A percentile compares a stretch with the other conserved stretches of the same genome.
These are phyloP conservation scores for Chelon labrosus DNA, from an alignment of 2,797 vertebrate species.

Conservation along the genomic window DNA sequence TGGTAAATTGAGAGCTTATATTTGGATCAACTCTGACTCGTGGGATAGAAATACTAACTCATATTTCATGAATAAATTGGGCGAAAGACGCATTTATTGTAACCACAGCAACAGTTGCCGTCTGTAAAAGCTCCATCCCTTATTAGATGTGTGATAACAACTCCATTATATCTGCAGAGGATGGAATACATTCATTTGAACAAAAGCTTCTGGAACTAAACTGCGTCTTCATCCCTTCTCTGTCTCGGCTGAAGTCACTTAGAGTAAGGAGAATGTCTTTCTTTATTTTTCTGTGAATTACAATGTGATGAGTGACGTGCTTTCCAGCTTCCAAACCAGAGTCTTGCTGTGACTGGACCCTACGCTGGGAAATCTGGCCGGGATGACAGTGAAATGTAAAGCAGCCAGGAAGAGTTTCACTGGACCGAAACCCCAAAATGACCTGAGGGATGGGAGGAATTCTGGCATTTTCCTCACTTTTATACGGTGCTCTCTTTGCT, in stretches of 20 bases:
- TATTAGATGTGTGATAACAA: not conserved
- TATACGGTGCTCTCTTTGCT: conserved; percentile 24
- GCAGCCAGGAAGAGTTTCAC: conserved; percentile 40
- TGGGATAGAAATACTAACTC: too few species aligned
- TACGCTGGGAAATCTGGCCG: conserved; percentile 21
- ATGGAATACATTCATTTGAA: not conserved
- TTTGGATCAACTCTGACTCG: too few species aligned
- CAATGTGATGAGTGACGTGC: conserved; percentile 53
- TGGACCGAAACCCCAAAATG: conserved; percentile 52
- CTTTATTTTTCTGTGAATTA: conserved; percentile 44
- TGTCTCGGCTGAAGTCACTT: conserved; percentile 24
- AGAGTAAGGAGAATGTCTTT: conserved; percentile 31
- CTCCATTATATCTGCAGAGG: not conserved
- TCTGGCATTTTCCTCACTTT: conserved; percentile 43
- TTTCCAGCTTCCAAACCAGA: conserved; percentile 39
- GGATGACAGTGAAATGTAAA: conserved; percentile 39
- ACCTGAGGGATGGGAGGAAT: conserved; percentile 58
- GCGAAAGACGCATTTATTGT: too few species aligned
- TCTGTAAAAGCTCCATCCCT: not conserved
- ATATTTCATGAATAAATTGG: too few species aligned
- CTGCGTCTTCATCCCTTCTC: conserved; percentile 9
- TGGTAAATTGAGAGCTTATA: too few species aligned
- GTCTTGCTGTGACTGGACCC: conserved; percentile 32
- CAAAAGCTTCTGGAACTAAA: conserved; percentile 7
- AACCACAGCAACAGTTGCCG: conserved; percentile 28